Evolutionary conservation across 2,797 vertebrate species (phyloP), one percentile per base, ranked within the genome.

Genomic region (Brachyalestes nurse): DNA sequence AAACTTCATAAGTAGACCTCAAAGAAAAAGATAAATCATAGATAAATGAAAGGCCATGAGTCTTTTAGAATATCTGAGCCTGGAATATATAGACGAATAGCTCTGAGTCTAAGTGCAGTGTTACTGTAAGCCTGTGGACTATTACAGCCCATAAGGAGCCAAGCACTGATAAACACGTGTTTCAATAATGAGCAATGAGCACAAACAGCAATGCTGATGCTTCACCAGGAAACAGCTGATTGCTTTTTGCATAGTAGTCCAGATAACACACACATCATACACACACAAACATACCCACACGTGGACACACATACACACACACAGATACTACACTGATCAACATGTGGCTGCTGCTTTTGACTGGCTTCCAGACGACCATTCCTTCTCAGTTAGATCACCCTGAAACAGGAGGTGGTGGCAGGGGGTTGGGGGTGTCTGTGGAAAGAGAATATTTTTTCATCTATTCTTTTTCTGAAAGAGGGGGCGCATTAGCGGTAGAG

Each of bases 331-430:
- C 85, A 85, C 87, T 88, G 90, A 93, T 93, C 91, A 93, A 93
- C 92, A 93, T 93, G 90, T 92, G 91, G 82, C 66, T 77, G 80
- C 78, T 82, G 80, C 71, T 75, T 84, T 86, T 86, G 58, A 86
- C 82, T 72, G 91, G 89, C 89, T 93, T 94, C 93, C 93, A 94
- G 88, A 89, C 86, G 86, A 90, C 92, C 93, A 94, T 95, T 93
- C 93, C 88, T 94, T 89, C 86, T 85, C 74, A 85, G 90, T 95
- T 91, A 95, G 91, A 92, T 95, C 94, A 95, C 88, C 80, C 88
- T 91, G 90, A 93, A 94, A 93, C 88, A 90, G 90, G 93, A 94
- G 94, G 91, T 92, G 90, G 92, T 91, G 90, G 83, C 83, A 80
- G 82, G 80, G 87, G 83, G 79, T 70, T 91, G 89, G 91, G 92